phyloP scores from a whole-genome alignment of 2,888 invertebrate species.

The Pelosia muscerda region DNA sequence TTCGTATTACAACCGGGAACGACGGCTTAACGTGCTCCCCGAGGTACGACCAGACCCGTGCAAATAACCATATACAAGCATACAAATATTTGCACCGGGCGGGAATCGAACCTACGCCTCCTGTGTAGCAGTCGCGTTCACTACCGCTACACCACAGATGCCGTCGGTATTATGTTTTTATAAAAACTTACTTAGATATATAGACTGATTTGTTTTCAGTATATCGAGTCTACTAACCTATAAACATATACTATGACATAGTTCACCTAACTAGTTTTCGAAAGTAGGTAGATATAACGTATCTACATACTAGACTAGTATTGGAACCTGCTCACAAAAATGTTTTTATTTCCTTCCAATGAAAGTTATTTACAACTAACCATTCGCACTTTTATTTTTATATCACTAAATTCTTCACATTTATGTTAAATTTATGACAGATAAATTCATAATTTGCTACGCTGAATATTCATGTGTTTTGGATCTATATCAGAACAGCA shows the following conservation, averaged over 20 bases:
- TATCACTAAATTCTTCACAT: neutral
- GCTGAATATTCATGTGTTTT: neutral
- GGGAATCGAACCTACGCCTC: too few relatives aligned
- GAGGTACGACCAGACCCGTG: too few relatives aligned
- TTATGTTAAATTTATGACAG: too few relatives aligned
- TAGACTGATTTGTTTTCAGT: neutral
- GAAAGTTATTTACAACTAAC: slow-evolving; percentile 1
- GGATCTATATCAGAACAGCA: neutral
- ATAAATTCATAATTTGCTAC: neutral
- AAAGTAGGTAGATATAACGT: neutral
- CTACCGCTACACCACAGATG: too few relatives aligned
- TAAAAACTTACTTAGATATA: too few relatives aligned
- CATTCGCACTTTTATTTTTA: neutral
- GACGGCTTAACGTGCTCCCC: too few relatives aligned
- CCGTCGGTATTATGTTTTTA: too few relatives aligned
- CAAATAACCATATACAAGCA: too few relatives aligned
- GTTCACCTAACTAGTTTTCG: neutral
- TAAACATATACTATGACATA: too few relatives aligned
- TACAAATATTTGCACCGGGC: too few relatives aligned
- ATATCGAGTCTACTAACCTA: neutral
- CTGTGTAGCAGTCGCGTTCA: too few relatives aligned
- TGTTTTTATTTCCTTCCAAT: neutral
- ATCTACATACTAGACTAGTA: neutral
- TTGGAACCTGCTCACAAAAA: neutral
- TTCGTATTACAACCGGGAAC: too few relatives aligned